Evolutionary conservation across 2,113 vertebrate species (phyloP).

Genomic region (Eupsittula cactorum): DNA sequence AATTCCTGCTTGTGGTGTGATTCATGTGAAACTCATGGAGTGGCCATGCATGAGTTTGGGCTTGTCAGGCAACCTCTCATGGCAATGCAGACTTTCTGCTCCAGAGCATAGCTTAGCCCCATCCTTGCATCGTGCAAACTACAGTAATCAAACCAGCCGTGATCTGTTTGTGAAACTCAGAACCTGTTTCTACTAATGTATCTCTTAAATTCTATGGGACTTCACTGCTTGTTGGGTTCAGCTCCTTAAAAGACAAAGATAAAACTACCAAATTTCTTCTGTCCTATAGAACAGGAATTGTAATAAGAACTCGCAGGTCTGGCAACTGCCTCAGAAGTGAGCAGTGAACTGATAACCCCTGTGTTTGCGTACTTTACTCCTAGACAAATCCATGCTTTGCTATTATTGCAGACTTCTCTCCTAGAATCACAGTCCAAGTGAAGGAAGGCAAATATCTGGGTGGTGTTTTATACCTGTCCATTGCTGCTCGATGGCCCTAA

Average conservation of each 20-base stretch:
- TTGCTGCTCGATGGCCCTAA: constrained; percentile 87
- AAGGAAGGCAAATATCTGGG: background rate
- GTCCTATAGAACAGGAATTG: background rate
- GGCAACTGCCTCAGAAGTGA: background rate
- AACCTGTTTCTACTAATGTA: background rate
- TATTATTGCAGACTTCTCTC: background rate
- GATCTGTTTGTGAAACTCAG: background rate
- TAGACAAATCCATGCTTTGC: background rate
- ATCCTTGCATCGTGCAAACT: background rate
- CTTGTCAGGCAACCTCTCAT: background rate
- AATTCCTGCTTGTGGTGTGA: background rate
- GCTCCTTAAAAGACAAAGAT: background rate
- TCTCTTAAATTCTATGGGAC: background rate
- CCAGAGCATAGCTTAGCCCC: background rate
- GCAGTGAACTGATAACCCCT: background rate
- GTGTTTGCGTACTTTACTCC: background rate
- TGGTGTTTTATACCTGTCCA: constrained; percentile 83
- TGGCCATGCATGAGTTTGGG: background rate
- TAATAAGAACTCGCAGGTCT: background rate
- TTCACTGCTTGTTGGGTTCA: background rate
- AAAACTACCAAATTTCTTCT: background rate
- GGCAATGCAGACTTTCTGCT: background rate
- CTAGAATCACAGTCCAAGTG: background rate
- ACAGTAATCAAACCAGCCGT: background rate
- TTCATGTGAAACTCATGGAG: background rate